These are phyloP conservation scores for Homalodisca vitripennis DNA, from an alignment of 1,140 invertebrate genomes.

Conservation along the genomic window DNA sequence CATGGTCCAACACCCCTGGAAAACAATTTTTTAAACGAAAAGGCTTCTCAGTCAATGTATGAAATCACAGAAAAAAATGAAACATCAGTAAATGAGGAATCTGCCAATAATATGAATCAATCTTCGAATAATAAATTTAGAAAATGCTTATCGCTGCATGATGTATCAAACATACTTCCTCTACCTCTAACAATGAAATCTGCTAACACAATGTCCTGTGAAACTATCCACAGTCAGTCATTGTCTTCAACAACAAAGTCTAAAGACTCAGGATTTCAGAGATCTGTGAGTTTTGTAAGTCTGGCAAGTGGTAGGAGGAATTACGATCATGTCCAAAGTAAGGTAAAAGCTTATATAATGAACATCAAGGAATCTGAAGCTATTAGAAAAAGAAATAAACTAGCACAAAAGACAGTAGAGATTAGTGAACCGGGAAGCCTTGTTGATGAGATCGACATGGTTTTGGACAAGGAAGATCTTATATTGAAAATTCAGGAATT, in stretches of 20 bases:
- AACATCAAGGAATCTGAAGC: slow-evolving; percentile 32
- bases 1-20: background rate
- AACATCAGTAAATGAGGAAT: background rate
- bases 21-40: slow-evolving; percentile 12
- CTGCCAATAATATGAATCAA: background rate
- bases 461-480: slow-evolving; percentile 15
- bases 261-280: slow-evolving; percentile 31
- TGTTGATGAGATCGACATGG: background rate
- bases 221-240: slow-evolving; percentile 30
- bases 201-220: slow-evolving; percentile 18
- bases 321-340: slow-evolving; percentile 32
- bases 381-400: slow-evolving; percentile 11
- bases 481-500: slow-evolving; percentile 21
- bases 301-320: slow-evolving; percentile 25
- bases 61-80: too few relatives aligned
- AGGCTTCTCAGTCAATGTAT: too few relatives aligned
- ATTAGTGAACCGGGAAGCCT: background rate
- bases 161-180: slow-evolving; percentile 20
- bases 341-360: slow-evolving; percentile 29
- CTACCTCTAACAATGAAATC: background rate
- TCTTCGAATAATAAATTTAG: background rate
- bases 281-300: slow-evolving; percentile 30
- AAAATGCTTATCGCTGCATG: slow-evolving; percentile 27
- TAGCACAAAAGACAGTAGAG: background rate
- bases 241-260: slow-evolving; percentile 29